These are phyloP conservation scores for Tragelaphus imberbis DNA, from an alignment of 2,113 vertebrate genomes.

Conservation along the genomic window DNA sequence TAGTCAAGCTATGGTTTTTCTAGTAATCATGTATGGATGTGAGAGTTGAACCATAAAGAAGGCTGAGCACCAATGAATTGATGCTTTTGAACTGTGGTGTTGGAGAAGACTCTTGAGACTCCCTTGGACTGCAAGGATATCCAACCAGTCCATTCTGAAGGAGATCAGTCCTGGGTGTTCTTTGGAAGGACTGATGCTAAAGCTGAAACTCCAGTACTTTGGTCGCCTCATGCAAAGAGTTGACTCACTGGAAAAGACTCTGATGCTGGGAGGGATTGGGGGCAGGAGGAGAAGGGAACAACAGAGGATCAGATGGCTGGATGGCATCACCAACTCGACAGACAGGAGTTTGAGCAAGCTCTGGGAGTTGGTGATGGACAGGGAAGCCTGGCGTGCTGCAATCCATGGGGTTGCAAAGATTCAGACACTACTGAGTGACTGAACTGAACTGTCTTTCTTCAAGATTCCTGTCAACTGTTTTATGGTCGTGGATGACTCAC, in stretches of 20 bases:
- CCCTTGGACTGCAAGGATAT: background rate
- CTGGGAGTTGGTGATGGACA: background rate
- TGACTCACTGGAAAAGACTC: background rate
- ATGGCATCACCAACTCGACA: background rate
- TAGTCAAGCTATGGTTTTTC: background rate
- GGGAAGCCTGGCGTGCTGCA: background rate
- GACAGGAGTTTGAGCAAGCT: background rate
- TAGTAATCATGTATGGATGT: background rate
- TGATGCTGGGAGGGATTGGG: background rate
- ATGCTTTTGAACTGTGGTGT: background rate
- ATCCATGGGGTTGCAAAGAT: background rate
- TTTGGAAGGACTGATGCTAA: background rate
- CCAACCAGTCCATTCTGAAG: background rate
- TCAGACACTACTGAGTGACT: background rate
- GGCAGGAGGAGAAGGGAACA: background rate
- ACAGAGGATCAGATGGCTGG: background rate
- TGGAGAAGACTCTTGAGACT: background rate
- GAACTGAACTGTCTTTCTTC: background rate
- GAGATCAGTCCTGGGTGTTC: background rate
- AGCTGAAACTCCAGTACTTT: background rate
- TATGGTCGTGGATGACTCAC: background rate
- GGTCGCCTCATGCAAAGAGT: background rate
- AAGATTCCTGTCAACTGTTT: background rate
- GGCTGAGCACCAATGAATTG: background rate
- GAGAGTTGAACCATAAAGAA: background rate